These are phyloP conservation scores for Chionoecetes opilio DNA, from an alignment of 1,140 invertebrate species.

Conservation along the genomic window DNA sequence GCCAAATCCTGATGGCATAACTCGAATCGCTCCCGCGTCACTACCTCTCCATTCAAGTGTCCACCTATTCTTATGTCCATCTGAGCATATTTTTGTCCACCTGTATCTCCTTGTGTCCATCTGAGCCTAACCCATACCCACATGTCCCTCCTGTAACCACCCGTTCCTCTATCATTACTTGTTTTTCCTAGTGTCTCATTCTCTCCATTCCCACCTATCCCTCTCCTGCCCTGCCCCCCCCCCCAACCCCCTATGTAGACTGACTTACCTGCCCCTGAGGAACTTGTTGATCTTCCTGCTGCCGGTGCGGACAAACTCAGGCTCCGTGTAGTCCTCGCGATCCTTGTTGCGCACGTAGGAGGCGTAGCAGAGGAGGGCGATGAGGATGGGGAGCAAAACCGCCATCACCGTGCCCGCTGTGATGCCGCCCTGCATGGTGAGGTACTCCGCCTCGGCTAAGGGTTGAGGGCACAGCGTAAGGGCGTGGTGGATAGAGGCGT, in stretches of 20 bases:
- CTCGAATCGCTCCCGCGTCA: too few species aligned
- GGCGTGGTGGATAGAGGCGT: not conserved
- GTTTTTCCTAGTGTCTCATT: too few species aligned
- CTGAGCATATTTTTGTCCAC: too few species aligned
- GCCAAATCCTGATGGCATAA: not conserved
- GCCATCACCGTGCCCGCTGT: constrained; percentile 90
- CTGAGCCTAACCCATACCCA: too few species aligned
- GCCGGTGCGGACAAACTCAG: constrained; percentile 12
- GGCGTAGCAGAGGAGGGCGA: constrained; percentile 89
- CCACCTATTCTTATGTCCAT: too few species aligned
- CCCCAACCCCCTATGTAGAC: not conserved
- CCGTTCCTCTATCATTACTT: too few species aligned
- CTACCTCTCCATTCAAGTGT: too few species aligned
- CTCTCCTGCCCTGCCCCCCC: not conserved
- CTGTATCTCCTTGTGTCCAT: too few species aligned
- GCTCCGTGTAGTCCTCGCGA: constrained; percentile 56
- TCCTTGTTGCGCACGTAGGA: constrained; percentile 83
- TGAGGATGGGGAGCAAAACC: constrained; percentile 89
- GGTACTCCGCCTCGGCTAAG: constrained; percentile 89
- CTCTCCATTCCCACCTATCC: not conserved
- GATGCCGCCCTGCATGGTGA: constrained; percentile 87
- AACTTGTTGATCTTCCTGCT: constrained; percentile 55
- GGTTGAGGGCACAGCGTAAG: not conserved
- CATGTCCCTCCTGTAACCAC: too few species aligned
- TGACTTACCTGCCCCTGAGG: constrained; percentile 54